These are phyloP conservation scores for Sardinella longiceps DNA, from an alignment of 2,797 vertebrate genomes.

Conservation along the genomic window DNA sequence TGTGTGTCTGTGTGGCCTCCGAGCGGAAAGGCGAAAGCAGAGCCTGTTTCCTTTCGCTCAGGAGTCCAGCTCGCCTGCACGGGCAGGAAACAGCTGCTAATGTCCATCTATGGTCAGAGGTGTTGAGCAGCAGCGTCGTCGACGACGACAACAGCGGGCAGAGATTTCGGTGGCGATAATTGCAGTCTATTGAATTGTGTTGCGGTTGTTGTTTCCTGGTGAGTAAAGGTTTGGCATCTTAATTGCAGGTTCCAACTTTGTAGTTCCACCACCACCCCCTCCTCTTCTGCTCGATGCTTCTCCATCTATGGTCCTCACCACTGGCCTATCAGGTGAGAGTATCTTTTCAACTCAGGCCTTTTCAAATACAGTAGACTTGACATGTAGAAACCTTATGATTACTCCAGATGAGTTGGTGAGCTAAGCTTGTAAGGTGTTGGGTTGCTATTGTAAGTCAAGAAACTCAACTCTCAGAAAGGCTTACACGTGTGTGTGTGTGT, in stretches of 20 bases:
- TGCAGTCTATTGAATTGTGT: constrained; percentile 9
- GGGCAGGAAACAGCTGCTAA: constrained; percentile 52
- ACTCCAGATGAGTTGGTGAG: background rate
- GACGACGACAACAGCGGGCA: no score
- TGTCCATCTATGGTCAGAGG: constrained; percentile 25
- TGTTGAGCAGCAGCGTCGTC: background rate
- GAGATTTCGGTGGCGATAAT: background rate
- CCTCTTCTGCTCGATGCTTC: constrained; percentile 80
- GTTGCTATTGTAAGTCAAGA: background rate
- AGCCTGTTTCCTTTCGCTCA: constrained; percentile 65
- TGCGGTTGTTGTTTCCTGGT: background rate
- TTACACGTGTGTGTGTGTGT: background rate
- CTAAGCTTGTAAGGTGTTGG: background rate
- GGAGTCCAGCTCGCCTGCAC: constrained; percentile 28
- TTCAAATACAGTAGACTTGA: background rate
- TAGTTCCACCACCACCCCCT: constrained; percentile 66
- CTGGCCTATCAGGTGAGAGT: constrained; percentile 87
- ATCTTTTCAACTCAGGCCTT: no score
- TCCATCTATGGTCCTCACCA: constrained; percentile 87
- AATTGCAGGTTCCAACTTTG: constrained; percentile 55
- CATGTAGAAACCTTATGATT: background rate
- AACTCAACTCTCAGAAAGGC: background rate
- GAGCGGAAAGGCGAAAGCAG: constrained; percentile 72
- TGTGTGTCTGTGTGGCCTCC: background rate
- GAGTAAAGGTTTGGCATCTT: background rate